phyloP scores from a whole-genome alignment of 2,888 invertebrate species.

The Palloptera scutellata region DNA sequence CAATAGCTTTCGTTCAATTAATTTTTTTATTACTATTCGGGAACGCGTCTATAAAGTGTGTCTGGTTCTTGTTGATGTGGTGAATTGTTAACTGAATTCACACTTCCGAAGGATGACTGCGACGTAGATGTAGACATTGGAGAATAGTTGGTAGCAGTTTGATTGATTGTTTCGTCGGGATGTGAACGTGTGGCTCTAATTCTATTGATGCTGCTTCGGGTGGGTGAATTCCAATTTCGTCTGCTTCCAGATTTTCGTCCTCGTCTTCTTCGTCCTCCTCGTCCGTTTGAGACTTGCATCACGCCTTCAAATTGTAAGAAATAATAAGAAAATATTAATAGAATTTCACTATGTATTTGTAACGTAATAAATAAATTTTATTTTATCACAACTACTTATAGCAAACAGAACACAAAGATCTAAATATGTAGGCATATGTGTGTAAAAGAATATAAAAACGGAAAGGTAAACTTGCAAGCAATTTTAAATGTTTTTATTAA shows the following conservation, averaged over 20 bases:
- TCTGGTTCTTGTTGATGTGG: too few relatives aligned
- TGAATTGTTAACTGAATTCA: constrained; percentile 40
- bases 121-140: constrained; percentile 48
- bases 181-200: constrained; percentile 43
- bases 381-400: too few relatives aligned
- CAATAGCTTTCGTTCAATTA: too few relatives aligned
- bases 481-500: too few relatives aligned
- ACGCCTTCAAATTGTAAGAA: constrained; percentile 63
- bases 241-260: too few relatives aligned
- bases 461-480: too few relatives aligned
- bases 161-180: constrained; percentile 50
- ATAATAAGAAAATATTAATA: neutral
- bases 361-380: neutral
- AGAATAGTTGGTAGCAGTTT: constrained; percentile 49
- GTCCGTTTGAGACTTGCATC: constrained; percentile 62
- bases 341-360: neutral
- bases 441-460: too few relatives aligned
- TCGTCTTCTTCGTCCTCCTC: constrained; percentile 26
- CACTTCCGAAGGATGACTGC: constrained; percentile 55
- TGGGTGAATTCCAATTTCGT: constrained; percentile 18
- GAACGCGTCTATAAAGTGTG: too few relatives aligned
- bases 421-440: too few relatives aligned
- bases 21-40: too few relatives aligned
- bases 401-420: too few relatives aligned
- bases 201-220: neutral